Base-by-base conservation (phyloP, 2,113 vertebrate genomes). In the Trochalopteron elliotii region DNA sequence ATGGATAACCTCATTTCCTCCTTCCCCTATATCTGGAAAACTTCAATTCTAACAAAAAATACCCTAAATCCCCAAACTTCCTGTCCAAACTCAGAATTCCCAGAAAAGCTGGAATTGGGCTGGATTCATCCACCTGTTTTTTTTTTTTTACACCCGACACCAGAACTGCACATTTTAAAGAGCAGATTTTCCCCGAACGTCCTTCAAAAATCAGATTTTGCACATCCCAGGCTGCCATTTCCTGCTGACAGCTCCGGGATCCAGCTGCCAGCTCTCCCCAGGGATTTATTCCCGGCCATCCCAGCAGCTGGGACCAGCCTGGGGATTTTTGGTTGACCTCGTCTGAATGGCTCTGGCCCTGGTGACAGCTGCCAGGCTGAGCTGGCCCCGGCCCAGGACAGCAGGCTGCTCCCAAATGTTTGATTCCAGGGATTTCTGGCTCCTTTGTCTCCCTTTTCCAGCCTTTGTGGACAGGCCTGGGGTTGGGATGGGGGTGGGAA, bases 261-360 rank as follows among this genome's bases (percentile, higher is more conserved):
- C 89, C 92, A 88, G 90, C 61, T 89, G 75, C 94, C 89, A 59
- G 71, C 15, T 2, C 89, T 76, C 49, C 40, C 8, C 53, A 15
- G 94, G 90, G 81, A 23, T 76, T 81, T 44, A 37, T 95, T 89
- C 79, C 78, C 31, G 50, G 31, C 83, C 35, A 4, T 28, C 40
- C 70, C 94, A 50, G 88, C 94, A 92, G 92, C 90, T 96, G 92
- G 69, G 78, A 65, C 42, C 83, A 12, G 63, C 86, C 89, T 47
- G 27, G 76, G 61, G 45, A 28, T 88, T 83, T 90, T 87, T 67
- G 93, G 77, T 83, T 94, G 93, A 59, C 86, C 86, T 94, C 85
- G 0, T 78, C 35, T 56, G 77, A 52, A 15, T 89, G 7, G 55
- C n/a, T 13, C 87, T 19, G 90, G 79, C 59, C 40, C 1, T 0